Conservation (phyloP, 2,113 vertebrate species). For the Asarcornis scutulata region DNA sequence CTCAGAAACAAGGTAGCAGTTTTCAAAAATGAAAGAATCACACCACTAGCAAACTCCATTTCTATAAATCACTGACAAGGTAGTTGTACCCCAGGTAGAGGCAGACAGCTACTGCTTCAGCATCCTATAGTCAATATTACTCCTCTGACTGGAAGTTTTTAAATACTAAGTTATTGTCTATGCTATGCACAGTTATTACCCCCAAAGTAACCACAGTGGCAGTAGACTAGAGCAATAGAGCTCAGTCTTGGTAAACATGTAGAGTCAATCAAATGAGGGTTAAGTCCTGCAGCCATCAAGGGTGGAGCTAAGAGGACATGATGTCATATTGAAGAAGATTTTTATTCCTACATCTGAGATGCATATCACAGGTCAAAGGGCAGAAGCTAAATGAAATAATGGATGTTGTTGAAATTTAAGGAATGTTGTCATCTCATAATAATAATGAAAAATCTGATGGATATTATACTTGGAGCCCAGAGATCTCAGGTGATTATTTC, state of each 20-base stretch:
- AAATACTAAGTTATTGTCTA: fast-evolving
- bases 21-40: background rate
- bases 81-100: background rate
- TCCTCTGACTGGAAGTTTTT: background rate
- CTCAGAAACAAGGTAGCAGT: background rate
- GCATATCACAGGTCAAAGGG: background rate
- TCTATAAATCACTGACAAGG: background rate
- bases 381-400: background rate
- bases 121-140: background rate
- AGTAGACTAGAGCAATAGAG: background rate
- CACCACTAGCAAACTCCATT: background rate
- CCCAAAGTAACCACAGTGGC: background rate
- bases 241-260: background rate
- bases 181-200: background rate
- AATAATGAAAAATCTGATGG: background rate
- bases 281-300: background rate
- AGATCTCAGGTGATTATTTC: background rate
- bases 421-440: background rate
- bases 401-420: background rate
- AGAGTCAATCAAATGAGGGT: background rate
- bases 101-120: background rate
- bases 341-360: background rate
- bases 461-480: background rate
- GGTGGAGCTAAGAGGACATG: background rate
- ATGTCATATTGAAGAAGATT: background rate